Evolutionary conservation across 1,140 invertebrate genomes (phyloP).

Genomic region (Cydia strobilella): DNA sequence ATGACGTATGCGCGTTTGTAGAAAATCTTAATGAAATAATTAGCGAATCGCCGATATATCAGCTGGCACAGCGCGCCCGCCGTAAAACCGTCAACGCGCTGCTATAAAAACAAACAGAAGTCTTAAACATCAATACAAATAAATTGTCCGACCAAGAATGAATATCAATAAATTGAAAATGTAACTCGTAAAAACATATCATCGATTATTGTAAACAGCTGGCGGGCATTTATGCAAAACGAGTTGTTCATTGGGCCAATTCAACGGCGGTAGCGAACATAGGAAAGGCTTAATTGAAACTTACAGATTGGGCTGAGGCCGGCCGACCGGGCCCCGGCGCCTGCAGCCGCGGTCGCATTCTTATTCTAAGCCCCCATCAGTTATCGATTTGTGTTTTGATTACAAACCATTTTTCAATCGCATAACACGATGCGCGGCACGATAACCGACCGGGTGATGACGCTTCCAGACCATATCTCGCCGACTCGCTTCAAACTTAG

Average conservation of each 20-base stretch:
- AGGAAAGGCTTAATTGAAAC: slow-evolving; percentile 62
- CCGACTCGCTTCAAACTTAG: slow-evolving; percentile 49
- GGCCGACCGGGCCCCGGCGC: not conserved
- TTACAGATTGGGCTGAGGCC: slow-evolving; percentile 47
- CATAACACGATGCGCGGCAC: slow-evolving; percentile 14
- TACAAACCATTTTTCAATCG: slow-evolving; percentile 29
- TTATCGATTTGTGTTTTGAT: slow-evolving; percentile 33
- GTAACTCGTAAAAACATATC: slow-evolving; percentile 76
- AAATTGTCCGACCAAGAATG: slow-evolving; percentile 71
- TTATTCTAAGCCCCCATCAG: slow-evolving; percentile 27
- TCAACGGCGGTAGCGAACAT: slow-evolving; percentile 71
- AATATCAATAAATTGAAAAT: slow-evolving; percentile 78
- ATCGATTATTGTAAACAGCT: slow-evolving; percentile 78
- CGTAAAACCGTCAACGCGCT: slow-evolving; percentile 63
- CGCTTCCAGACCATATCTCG: slow-evolving; percentile 9
- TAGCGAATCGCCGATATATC: slow-evolving; percentile 50
- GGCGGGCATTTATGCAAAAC: slow-evolving; percentile 76
- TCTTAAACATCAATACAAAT: slow-evolving; percentile 72
- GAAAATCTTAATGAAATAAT: slow-evolving; percentile 42
- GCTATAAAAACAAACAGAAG: slow-evolving; percentile 72
- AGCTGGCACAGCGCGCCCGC: slow-evolving; percentile 44
- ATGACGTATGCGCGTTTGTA: slow-evolving; percentile 32
- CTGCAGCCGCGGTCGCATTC: slow-evolving; percentile 25
- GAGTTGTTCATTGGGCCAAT: slow-evolving; percentile 66
- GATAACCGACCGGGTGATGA: slow-evolving; percentile 5